phyloP scores from a whole-genome alignment of 2,113 vertebrate genomes.

The Sylvilagus bachmani region DNA sequence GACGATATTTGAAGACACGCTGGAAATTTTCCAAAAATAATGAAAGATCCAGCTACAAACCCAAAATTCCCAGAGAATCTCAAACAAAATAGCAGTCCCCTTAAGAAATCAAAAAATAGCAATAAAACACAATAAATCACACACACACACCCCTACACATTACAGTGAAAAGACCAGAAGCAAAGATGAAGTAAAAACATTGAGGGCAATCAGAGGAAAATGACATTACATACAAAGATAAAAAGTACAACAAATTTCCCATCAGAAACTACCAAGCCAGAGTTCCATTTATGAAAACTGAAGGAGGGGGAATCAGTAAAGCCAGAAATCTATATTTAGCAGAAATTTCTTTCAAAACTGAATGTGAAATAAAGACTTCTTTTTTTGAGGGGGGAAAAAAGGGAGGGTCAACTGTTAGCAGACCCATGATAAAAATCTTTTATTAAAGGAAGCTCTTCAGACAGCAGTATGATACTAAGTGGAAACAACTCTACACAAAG shows the following conservation, averaged over 20 bases:
- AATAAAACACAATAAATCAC: neutral
- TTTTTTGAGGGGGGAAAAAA: neutral
- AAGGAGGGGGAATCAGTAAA: neutral
- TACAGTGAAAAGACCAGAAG: neutral
- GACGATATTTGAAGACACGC: neutral
- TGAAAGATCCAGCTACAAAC: neutral
- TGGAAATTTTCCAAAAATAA: constrained; percentile 16
- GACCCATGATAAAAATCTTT: neutral
- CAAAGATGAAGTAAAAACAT: neutral
- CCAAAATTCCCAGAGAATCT: constrained; percentile 18
- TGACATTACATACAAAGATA: neutral
- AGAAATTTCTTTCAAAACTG: constrained; percentile 30
- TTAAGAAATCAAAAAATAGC: neutral
- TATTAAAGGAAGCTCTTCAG: neutral
- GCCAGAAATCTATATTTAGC: neutral
- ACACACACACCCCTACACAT: neutral
- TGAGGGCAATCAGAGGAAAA: neutral
- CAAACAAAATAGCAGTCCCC: neutral
- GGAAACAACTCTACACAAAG: neutral
- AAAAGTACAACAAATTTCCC: constrained; percentile 2
- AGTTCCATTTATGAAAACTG: neutral
- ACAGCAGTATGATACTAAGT: neutral
- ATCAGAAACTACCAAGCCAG: neutral
- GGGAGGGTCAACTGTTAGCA: neutral
- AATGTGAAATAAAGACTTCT: constrained; percentile 7